A percentile compares a stretch with the other conserved stretches of the same genome.
Evolutionary conservation across 2,113 vertebrate genomes (phyloP).

Genomic region (Benitochromis conjunctus): DNA sequence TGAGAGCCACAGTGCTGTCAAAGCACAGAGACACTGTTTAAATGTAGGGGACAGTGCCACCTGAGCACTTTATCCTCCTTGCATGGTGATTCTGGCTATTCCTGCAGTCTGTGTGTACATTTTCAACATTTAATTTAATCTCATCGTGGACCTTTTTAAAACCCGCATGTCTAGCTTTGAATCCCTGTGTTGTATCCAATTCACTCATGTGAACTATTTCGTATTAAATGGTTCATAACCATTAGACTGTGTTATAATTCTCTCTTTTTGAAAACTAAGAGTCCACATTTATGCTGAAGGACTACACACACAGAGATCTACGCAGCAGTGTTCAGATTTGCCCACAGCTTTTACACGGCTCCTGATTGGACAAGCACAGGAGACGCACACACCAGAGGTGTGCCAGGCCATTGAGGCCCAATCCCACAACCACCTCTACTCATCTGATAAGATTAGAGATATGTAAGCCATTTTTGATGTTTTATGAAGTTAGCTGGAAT

Average conservation of each 20-base stretch:
- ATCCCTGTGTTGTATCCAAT: not conserved
- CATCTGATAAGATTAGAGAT: constrained; percentile 54
- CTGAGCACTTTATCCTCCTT: not conserved
- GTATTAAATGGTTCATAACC: not conserved
- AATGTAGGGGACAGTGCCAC: not conserved
- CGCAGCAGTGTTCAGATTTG: constrained; percentile 39
- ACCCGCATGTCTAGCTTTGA: not conserved
- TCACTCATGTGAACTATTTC: not conserved
- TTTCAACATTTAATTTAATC: not conserved
- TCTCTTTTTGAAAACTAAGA: not conserved
- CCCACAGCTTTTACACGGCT: constrained; percentile 51
- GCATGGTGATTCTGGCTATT: not conserved
- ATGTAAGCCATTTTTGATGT: constrained; percentile 34
- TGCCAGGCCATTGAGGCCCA: constrained; percentile 2
- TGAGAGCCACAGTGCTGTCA: not conserved
- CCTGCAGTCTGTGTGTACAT: not conserved
- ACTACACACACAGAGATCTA: constrained; percentile 21
- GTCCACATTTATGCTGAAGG: not conserved
- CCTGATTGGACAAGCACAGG: constrained; percentile 45
- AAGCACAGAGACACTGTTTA: not conserved
- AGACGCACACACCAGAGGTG: constrained; percentile 2
- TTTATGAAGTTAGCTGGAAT: not conserved
- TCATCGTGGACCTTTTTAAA: not conserved
- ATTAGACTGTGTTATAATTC: not conserved
- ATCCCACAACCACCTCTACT: constrained; percentile 44